A percentile compares a stretch with the other conserved stretches of the same genome.
Conservation (phyloP, 2,113 vertebrate species). For the Cettia cetti region DNA sequence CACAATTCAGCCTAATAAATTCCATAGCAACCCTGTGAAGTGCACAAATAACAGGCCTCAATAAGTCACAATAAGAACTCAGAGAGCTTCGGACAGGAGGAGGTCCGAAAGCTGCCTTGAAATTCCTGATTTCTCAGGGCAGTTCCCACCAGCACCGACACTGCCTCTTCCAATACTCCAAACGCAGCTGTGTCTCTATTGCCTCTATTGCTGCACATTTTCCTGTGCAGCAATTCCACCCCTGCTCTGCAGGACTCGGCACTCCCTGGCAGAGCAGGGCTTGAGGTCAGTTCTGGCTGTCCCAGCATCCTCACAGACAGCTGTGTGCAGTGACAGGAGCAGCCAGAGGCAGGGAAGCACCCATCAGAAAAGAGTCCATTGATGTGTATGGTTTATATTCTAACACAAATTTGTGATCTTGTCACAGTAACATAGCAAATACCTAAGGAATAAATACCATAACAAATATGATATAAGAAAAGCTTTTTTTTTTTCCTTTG, state of each 20-base stretch:
- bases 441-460: too few species aligned
- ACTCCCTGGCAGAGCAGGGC: neutral
- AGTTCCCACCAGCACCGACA: neutral
- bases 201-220: neutral
- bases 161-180: neutral
- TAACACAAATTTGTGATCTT: accelerated
- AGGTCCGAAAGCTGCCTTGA: neutral
- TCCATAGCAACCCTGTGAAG: neutral
- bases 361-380: neutral
- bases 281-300: neutral
- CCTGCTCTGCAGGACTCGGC: neutral
- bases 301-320: neutral
- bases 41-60: neutral
- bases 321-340: neutral
- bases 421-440: neutral
- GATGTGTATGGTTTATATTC: accelerated
- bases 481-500: neutral
- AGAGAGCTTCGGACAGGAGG: neutral
- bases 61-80: neutral
- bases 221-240: neutral
- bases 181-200: neutral
- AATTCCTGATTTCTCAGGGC: neutral
- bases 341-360: neutral
- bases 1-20: neutral
- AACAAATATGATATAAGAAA: neutral